phyloP scores from a whole-genome alignment of 2,888 invertebrate genomes.

The Andrena marginata region DNA sequence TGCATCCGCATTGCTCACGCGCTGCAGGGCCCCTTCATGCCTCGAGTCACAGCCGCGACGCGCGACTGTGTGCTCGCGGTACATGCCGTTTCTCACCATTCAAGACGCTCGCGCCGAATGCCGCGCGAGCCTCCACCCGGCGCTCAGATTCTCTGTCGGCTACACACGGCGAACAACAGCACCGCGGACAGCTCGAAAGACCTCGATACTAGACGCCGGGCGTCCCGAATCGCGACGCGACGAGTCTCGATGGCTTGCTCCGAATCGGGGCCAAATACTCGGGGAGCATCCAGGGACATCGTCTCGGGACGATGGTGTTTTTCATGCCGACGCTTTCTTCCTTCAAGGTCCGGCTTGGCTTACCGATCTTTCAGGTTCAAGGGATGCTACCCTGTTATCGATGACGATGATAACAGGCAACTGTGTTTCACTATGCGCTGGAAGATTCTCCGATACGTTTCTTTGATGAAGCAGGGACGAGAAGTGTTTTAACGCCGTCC shows the following conservation, averaged over 20 bases:
- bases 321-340: no score
- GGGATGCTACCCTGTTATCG: no score
- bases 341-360: no score
- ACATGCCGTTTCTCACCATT: conserved; percentile 75
- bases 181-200: conserved; percentile 14
- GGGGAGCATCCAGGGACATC: no score
- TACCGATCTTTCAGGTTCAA: no score
- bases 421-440: no score
- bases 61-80: conserved; percentile 71
- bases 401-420: no score
- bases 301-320: no score
- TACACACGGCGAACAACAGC: neutral
- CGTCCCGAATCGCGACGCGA: neutral
- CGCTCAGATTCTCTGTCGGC: conserved; percentile 58
- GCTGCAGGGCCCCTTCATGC: conserved; percentile 65
- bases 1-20: conserved; percentile 73
- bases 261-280: neutral
- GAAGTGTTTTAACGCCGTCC: neutral
- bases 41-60: conserved; percentile 63
- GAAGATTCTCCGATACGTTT: no score
- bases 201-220: conserved; percentile 2
- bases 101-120: conserved; percentile 71
- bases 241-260: neutral
- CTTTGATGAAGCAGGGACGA: no score
- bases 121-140: conserved; percentile 67